Evolutionary conservation across 2,113 vertebrate genomes (phyloP).

Genomic region (Coregonus clupeaformis): DNA sequence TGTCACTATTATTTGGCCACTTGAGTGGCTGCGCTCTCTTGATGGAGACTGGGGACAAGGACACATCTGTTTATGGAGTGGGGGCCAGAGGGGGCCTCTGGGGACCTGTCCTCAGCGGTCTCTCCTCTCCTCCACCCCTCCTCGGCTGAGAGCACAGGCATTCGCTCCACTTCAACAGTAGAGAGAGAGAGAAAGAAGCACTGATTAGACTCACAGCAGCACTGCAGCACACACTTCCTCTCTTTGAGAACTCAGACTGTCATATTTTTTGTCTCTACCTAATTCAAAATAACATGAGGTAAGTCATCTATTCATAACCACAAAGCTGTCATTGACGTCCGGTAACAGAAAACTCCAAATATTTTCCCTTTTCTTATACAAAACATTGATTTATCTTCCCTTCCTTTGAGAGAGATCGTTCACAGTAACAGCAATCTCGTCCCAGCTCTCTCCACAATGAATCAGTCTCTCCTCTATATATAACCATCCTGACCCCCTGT

Average conservation of each 20-base stretch:
- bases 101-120: slow-evolving; percentile 66
- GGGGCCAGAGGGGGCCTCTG: slow-evolving; percentile 40
- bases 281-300: neutral
- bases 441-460: neutral
- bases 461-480: neutral
- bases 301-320: too few relatives aligned
- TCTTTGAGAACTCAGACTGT: slow-evolving; percentile 3
- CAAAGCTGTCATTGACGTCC: too few relatives aligned
- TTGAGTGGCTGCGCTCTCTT: slow-evolving; percentile 65
- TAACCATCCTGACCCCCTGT: neutral
- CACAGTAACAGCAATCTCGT: neutral
- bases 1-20: slow-evolving; percentile 79
- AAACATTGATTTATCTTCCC: neutral
- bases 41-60: slow-evolving; percentile 63
- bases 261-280: neutral
- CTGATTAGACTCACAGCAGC: slow-evolving; percentile 30
- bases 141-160: slow-evolving; percentile 37
- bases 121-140: slow-evolving; percentile 29
- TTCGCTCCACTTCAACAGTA: slow-evolving; percentile 37
- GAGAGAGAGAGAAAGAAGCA: slow-evolving; percentile 33
- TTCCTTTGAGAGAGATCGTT: neutral
- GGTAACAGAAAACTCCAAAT: too few relatives aligned
- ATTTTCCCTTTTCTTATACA: too few relatives aligned
- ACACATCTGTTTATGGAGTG: slow-evolving; percentile 74
- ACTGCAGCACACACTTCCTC: slow-evolving; percentile 13